Base-by-base conservation (phyloP, 1,140 invertebrate genomes). In the Cydia amplana region DNA sequence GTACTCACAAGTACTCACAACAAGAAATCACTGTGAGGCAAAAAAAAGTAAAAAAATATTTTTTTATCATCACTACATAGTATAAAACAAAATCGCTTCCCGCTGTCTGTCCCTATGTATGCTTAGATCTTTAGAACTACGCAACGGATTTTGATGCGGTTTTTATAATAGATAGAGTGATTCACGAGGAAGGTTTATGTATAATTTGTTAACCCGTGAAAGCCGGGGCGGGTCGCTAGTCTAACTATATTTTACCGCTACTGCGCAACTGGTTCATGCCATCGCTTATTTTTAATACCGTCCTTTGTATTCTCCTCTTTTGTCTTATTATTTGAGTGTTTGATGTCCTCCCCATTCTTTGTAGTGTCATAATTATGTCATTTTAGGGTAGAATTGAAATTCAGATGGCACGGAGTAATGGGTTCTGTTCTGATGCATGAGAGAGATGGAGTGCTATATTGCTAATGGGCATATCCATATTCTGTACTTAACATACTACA, bases 331-430 rank as follows among this genome's bases (percentile, higher is more conserved):
- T 91, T 84, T 73, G 82, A 87, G 84, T 90, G 84, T 91, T 90
- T 90, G 86, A 90, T 87, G 83, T 86, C 83, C 81, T 84, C 86
- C 85, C 78, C 49, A 82, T 83, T 81, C 82, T 84, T 78, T 85
- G 75, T 87, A 88, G 89, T 91, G 89, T 88, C 82, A 87, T 90
- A 90, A 91, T 90, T 90, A 87, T 84, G 85, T 86, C 82, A 87
- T 88, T 86, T 75, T 86, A 74, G 78, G 73, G 80, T 80, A 74
- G 79, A 64, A 83, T 85, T 85, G 85, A 85, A 83, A 82, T 83
- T 81, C 78, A 73, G 77, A 82, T 78, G 81, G 79, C 77, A 80
- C 76, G 23, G 36, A 32, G 32, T 70, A 82, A 86, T 85, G 82
- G 82, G 65, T 83, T 81, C 46, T 49, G 46, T 9, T 14, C 7